Conservation (phyloP, 2,113 vertebrate species). For the Tichodroma muraria region DNA sequence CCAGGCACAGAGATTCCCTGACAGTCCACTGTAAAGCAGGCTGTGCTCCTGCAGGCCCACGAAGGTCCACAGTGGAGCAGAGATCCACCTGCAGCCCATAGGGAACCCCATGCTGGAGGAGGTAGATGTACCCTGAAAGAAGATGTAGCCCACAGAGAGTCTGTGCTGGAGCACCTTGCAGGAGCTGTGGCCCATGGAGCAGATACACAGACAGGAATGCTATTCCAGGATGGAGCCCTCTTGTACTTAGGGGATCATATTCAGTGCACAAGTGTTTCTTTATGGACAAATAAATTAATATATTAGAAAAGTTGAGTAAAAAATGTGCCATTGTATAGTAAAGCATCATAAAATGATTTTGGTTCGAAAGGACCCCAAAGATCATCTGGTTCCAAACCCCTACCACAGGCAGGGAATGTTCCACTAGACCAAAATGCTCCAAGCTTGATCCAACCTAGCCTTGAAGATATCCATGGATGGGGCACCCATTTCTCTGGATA, state of each 20-base stretch:
- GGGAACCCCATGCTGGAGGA: fast-evolving
- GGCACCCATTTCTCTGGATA: neutral
- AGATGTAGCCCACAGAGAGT: neutral
- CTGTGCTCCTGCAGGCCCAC: neutral
- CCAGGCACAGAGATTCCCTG: neutral
- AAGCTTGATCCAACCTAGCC: neutral
- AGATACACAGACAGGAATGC: neutral
- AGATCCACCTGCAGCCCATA: neutral
- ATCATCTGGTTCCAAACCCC: neutral
- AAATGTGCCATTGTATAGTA: neutral
- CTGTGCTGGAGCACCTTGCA: neutral
- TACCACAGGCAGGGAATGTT: neutral
- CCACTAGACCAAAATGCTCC: neutral
- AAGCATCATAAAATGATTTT: neutral
- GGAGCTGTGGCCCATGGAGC: neutral
- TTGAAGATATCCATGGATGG: neutral
- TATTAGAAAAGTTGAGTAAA: neutral
- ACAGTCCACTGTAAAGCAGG: neutral
- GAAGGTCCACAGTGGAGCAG: neutral
- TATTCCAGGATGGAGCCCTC: neutral
- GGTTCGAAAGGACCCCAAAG: neutral
- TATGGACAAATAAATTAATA: neutral
- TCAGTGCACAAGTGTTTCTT: neutral
- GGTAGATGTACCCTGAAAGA: neutral
- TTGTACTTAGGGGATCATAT: neutral